Percentiles rank a stretch among this genome's conserved stretches.
These are phyloP conservation scores for Pelecanoides urinatrix DNA, from an alignment of 2,113 vertebrate genomes.

Conservation along the genomic window DNA sequence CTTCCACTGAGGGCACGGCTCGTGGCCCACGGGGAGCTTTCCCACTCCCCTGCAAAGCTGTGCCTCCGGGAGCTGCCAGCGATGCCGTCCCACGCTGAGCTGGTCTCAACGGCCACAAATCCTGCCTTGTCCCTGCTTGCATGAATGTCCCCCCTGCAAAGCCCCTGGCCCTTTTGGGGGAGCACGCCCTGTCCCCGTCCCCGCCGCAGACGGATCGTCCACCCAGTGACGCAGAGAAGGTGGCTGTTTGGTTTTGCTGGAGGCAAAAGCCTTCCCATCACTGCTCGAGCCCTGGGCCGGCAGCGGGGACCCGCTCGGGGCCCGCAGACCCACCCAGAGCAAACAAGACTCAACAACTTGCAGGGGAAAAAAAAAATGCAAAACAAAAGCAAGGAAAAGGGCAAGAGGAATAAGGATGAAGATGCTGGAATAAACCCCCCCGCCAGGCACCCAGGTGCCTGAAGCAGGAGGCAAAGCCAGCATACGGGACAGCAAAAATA, in stretches of 20 bases:
- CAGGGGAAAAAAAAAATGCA: rapidly evolving
- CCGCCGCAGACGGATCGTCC: rapidly evolving
- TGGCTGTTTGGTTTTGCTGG: background rate
- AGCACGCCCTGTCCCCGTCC: rapidly evolving
- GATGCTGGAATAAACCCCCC: background rate
- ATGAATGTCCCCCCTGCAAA: rapidly evolving
- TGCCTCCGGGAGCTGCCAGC: background rate
- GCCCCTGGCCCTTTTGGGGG: background rate
- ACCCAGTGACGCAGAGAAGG: background rate
- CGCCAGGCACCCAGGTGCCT: rapidly evolving
- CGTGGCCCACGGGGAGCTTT: background rate
- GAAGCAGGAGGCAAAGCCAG: background rate
- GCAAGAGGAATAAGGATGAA: background rate
- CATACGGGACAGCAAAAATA: background rate
- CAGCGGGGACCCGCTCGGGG: background rate
- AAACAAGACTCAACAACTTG: background rate
- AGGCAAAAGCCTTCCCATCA: background rate
- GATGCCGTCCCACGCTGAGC: background rate
- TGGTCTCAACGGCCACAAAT: background rate
- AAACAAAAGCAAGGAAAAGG: background rate
- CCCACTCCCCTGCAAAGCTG: background rate
- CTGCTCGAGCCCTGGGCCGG: background rate
- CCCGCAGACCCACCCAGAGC: background rate
- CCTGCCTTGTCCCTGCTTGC: background rate
- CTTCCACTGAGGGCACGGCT: background rate